Evolutionary conservation across 2,797 vertebrate species (phyloP).

Genomic region (Carcharodon carcharias): DNA sequence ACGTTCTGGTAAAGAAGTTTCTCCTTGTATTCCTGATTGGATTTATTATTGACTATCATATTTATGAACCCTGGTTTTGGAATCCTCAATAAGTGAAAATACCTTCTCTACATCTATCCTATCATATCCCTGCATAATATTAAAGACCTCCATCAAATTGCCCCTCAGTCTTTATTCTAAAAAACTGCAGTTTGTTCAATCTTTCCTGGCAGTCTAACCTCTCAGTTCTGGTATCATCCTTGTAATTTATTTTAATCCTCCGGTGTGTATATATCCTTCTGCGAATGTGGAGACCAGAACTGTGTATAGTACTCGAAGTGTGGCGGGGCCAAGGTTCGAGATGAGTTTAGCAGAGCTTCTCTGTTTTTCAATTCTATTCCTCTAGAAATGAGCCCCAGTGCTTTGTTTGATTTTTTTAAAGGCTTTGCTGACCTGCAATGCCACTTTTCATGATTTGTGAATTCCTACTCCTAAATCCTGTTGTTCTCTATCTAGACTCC

Average conservation of each 20-base stretch:
- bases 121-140: neutral
- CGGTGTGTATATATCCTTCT: neutral
- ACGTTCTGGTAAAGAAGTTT: neutral
- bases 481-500: neutral
- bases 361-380: neutral
- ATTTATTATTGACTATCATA: neutral
- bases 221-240: neutral
- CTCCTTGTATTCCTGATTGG: neutral
- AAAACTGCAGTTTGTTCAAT: neutral
- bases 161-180: neutral
- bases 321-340: neutral
- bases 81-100: neutral
- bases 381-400: neutral
- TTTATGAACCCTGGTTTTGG: neutral
- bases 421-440: neutral
- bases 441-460: neutral
- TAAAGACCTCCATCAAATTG: neutral
- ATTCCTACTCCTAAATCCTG: neutral
- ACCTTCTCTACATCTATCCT: neutral
- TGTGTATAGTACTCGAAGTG: neutral
- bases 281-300: neutral
- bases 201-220: neutral
- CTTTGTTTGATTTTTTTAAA: neutral
- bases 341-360: neutral
- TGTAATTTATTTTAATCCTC: neutral